Base-by-base conservation (phyloP, 2,113 vertebrate species). In the Sitta europaea region DNA sequence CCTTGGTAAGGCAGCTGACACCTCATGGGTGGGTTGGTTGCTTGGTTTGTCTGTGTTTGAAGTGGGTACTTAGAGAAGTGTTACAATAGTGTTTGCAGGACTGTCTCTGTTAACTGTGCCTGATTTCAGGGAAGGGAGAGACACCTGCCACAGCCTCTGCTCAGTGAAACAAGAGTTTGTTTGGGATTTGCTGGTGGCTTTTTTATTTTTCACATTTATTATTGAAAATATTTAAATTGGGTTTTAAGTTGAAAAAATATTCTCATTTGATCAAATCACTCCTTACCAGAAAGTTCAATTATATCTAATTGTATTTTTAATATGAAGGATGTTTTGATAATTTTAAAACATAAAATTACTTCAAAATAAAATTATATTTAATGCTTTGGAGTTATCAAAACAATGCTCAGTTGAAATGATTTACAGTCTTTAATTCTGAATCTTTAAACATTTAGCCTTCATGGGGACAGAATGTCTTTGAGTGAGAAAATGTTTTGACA, bases 391-490 rank as follows among this genome's bases (percentile, higher is more conserved):
- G 7, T 38, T 74, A 47, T 5, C 35, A 59, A 80, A 80, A 12
- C n/a, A 79, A 5, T 53, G 17, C 14, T 47, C 4, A 25, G 16
- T 55, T 66, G 24, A 73, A 33, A 38, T 47, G 2, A 21, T 51
- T 72, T 86, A 57, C 2, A 5, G 4, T 75, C 33, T 86, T 82
- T 50, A 28, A 71, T 79, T 88, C 58, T 47, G 35, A 81, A 29
- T 28, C 9, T 29, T 85, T 71, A 59, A 82, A 55, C 7, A 7
- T 43, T 67, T 86, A 59, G 10, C 6, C 16, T 92, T 83, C 7
- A 10, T 0, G 0, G 15, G 25, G 14, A 10, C 21, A 77, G 58
- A 67, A 66, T 35, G 3, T 80, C 45, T 82, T 47, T 11, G 38
- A 78, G 7, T 28, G 38, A 70, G 36, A 74, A 77, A 66, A 65